Conservation (phyloP, 2,113 vertebrate genomes). For the Strix aluco region DNA sequence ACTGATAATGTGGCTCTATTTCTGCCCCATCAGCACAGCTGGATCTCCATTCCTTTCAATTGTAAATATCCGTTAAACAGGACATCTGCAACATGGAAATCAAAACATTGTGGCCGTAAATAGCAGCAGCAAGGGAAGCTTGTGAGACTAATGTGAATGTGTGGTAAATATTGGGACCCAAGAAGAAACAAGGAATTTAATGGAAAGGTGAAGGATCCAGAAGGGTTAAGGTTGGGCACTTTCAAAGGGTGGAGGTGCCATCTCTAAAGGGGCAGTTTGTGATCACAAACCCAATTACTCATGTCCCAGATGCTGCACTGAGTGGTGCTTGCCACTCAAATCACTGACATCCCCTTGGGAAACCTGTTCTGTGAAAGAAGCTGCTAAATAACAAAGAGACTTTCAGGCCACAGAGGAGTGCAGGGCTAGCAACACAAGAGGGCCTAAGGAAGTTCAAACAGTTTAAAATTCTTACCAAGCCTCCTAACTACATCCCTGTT, state of each 20-base stretch:
- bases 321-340: not conserved
- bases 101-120: not conserved
- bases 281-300: not conserved
- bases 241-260: not conserved
- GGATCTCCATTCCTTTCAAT: not conserved
- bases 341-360: not conserved
- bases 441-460: not conserved
- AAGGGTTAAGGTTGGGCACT: not conserved
- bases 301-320: not conserved
- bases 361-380: not conserved
- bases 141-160: not conserved
- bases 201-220: not conserved
- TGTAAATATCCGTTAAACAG: conserved; percentile 10
- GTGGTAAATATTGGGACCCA: not conserved
- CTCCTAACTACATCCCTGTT: not conserved
- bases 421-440: not conserved
- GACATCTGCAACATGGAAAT: not conserved
- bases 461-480: not conserved
- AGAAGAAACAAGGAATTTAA: not conserved
- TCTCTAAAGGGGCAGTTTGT: not conserved
- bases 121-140: not conserved
- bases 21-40: conserved; percentile 40
- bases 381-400: not conserved
- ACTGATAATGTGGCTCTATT: not conserved
- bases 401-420: not conserved